Percentiles rank a stretch among this genome's conserved stretches.
These are phyloP conservation scores for Chironomus tentans DNA, from an alignment of 2,888 invertebrate genomes.

Conservation along the genomic window DNA sequence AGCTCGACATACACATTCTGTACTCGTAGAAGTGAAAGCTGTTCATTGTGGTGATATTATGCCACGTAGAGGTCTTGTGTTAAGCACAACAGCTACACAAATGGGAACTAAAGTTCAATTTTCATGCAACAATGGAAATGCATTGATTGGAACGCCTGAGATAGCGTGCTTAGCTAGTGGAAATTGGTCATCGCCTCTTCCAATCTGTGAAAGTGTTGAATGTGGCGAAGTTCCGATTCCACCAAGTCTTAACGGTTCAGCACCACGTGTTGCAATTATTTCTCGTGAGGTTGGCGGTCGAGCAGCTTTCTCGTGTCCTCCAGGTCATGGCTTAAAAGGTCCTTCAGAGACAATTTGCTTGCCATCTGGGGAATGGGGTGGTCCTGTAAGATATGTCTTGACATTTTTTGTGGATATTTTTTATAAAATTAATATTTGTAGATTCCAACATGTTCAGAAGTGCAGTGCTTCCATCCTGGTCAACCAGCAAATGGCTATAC, in stretches of 20 bases:
- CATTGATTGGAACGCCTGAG: constrained; percentile 65
- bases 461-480: constrained; percentile 66
- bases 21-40: constrained; percentile 9
- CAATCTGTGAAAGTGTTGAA: constrained; percentile 75
- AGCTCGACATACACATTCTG: constrained; percentile 44
- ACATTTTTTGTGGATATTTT: constrained; percentile 53
- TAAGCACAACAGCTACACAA: constrained; percentile 60
- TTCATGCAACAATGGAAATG: constrained; percentile 71
- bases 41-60: constrained; percentile 52
- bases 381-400: constrained; percentile 39
- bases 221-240: constrained; percentile 61
- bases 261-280: constrained; percentile 61
- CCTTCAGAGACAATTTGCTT: constrained; percentile 66
- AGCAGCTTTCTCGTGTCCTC: constrained; percentile 69
- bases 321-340: constrained; percentile 67
- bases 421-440: not conserved
- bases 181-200: constrained; percentile 75
- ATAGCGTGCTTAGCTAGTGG: constrained; percentile 72
- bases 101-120: constrained; percentile 65
- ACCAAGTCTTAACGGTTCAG: constrained; percentile 47
- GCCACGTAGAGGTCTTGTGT: constrained; percentile 60
- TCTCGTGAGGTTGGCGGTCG: constrained; percentile 73
- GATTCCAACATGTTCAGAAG: constrained; percentile 34
- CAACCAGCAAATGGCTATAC: constrained; percentile 70
- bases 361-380: constrained; percentile 70